A percentile compares a stretch with the other conserved stretches of the same genome.
Evolutionary conservation across 2,888 invertebrate genomes (phyloP).

Genomic region (Portevinia maculata): DNA sequence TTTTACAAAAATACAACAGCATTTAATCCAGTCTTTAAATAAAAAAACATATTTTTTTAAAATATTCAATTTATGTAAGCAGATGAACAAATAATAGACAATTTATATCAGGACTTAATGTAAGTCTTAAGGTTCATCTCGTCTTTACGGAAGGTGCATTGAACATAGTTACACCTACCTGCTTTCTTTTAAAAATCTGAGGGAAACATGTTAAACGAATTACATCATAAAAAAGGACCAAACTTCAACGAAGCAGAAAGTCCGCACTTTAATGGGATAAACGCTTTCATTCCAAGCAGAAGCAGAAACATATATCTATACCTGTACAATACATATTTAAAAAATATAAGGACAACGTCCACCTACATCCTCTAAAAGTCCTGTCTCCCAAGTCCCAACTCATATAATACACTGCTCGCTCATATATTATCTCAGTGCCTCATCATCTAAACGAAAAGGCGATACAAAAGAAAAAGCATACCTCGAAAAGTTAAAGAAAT

Average conservation of each 20-base stretch:
- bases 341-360: slow-evolving; percentile 17
- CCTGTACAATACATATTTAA: neutral
- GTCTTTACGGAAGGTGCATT: too few relatives aligned
- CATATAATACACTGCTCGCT: neutral
- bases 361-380: slow-evolving; percentile 14
- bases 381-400: slow-evolving; percentile 36
- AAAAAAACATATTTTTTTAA: too few relatives aligned
- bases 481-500: slow-evolving; percentile 46
- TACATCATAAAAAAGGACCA: neutral
- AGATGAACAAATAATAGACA: too few relatives aligned
- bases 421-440: slow-evolving; percentile 23
- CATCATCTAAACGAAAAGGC: slow-evolving; percentile 26
- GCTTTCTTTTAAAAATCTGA: neutral
- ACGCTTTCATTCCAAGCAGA: slow-evolving; percentile 45
- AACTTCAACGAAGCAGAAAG: slow-evolving; percentile 53
- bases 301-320: slow-evolving; percentile 12
- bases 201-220: neutral
- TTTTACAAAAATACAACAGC: too few relatives aligned
- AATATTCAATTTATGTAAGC: too few relatives aligned
- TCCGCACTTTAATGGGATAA: slow-evolving; percentile 64
- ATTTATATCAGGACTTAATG: too few relatives aligned
- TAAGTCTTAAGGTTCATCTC: too few relatives aligned
- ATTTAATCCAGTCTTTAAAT: too few relatives aligned
- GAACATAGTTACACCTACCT: neutral
- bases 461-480: slow-evolving; percentile 31